A percentile compares a stretch with the other conserved stretches of the same genome.
Evolutionary conservation across 2,113 vertebrate species (phyloP).

Genomic region (Alethe diademata): DNA sequence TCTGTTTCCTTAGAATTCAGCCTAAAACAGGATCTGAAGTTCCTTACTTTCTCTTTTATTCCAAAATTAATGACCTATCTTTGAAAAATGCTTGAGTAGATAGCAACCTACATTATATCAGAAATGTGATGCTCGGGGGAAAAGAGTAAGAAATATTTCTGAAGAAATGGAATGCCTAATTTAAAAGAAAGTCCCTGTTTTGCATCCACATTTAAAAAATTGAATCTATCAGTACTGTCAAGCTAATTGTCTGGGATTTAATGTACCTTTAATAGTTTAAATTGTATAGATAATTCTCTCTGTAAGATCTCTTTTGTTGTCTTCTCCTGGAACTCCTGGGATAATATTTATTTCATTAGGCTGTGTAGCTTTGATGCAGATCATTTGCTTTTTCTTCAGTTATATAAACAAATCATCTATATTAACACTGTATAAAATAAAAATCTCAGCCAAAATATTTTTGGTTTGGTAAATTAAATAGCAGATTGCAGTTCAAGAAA

Average conservation of each 20-base stretch:
- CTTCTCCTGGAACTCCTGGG: background rate
- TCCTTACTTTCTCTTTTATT: background rate
- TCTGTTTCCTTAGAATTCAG: background rate
- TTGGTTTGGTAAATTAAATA: background rate
- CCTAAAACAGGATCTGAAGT: background rate
- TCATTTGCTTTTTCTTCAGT: background rate
- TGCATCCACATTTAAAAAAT: background rate
- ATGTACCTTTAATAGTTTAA: background rate
- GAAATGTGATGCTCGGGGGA: background rate
- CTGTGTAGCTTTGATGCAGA: background rate
- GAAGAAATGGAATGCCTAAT: background rate
- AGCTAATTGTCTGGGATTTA: background rate
- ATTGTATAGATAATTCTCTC: background rate
- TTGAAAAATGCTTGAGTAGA: background rate
- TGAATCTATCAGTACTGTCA: background rate
- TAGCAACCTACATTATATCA: background rate
- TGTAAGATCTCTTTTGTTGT: background rate
- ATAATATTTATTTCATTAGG: background rate
- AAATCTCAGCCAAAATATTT: background rate
- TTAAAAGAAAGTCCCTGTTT: background rate
- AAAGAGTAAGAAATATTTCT: background rate
- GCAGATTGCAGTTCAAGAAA: background rate
- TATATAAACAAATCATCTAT: background rate
- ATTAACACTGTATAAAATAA: background rate
- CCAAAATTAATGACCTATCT: background rate